phyloP scores from a whole-genome alignment of 2,888 invertebrate genomes.

The Tetanocera ferruginea region DNA sequence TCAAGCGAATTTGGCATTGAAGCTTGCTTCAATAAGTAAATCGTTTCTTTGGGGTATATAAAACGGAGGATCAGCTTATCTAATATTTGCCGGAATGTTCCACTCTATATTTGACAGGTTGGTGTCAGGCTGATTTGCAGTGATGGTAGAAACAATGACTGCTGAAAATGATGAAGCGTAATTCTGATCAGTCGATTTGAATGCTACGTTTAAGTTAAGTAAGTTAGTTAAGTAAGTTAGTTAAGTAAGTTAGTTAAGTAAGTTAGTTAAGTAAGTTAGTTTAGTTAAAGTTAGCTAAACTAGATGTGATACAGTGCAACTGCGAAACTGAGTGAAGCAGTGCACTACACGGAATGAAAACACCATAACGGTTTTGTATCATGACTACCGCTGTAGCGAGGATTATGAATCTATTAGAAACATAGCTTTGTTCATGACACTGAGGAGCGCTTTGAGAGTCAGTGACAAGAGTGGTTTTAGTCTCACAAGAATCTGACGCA shows the following conservation, averaged over 20 bases:
- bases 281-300: not conserved
- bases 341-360: constrained; percentile 20
- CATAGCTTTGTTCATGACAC: not conserved
- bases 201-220: not conserved
- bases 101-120: not conserved
- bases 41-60: not conserved
- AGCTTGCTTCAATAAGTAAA: not conserved
- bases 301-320: not conserved
- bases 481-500: not conserved
- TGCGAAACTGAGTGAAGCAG: constrained; percentile 29
- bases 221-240: not conserved
- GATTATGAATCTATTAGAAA: constrained; percentile 5
- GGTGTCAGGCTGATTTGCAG: not conserved
- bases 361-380: constrained; percentile 8
- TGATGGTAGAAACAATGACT: not conserved
- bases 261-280: not conserved
- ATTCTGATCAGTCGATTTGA: not conserved
- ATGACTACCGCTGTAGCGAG: constrained; percentile 27
- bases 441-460: not conserved
- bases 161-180: not conserved
- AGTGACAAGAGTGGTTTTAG: constrained; percentile 3
- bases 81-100: not conserved
- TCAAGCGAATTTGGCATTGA: not conserved
- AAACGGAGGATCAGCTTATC: not conserved
- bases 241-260: not conserved